A percentile compares a stretch with the other conserved stretches of the same genome.
Evolutionary conservation across 2,113 vertebrate species (phyloP).

Genomic region (Lophochroa leadbeateri): DNA sequence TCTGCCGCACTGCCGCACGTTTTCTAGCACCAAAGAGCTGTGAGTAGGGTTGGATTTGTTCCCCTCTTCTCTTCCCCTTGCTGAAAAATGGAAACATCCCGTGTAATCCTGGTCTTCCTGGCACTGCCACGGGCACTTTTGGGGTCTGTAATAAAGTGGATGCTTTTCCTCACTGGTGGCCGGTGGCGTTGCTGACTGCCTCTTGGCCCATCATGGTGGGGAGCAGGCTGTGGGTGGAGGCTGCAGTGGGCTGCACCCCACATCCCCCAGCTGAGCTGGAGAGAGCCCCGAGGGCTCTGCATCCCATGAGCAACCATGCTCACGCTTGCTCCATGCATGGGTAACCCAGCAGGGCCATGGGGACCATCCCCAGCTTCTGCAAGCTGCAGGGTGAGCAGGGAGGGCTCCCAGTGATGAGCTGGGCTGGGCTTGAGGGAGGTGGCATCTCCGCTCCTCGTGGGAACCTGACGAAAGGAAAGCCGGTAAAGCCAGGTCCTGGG

Average conservation of each 20-base stretch:
- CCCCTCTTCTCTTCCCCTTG: constrained; percentile 9
- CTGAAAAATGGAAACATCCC: constrained; percentile 33
- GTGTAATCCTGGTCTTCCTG: constrained; percentile 43
- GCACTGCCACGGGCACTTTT: constrained; percentile 27
- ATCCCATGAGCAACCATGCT: not conserved
- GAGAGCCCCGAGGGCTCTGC: not conserved
- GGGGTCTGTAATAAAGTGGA: constrained; percentile 72
- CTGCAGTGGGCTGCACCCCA: not conserved
- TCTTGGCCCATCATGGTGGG: fast-evolving
- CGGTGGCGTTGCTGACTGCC: not conserved
- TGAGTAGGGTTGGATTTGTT: constrained; percentile 18
- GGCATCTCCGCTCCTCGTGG: not conserved
- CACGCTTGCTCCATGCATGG: fast-evolving
- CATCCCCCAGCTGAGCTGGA: fast-evolving
- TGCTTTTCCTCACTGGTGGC: constrained; percentile 48
- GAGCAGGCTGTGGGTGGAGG: not conserved
- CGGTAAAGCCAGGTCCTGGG: not conserved
- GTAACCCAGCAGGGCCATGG: fast-evolving
- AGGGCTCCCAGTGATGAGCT: not conserved
- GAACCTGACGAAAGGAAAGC: not conserved
- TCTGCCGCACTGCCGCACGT: not conserved
- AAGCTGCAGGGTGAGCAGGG: fast-evolving
- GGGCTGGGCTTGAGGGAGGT: not conserved
- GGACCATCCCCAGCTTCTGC: not conserved
- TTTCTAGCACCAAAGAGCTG: constrained; percentile 53